A percentile compares a stretch with the other conserved stretches of the same genome.
Evolutionary conservation across 2,797 vertebrate genomes (phyloP).

Genomic region (Sitta carolinensis): DNA sequence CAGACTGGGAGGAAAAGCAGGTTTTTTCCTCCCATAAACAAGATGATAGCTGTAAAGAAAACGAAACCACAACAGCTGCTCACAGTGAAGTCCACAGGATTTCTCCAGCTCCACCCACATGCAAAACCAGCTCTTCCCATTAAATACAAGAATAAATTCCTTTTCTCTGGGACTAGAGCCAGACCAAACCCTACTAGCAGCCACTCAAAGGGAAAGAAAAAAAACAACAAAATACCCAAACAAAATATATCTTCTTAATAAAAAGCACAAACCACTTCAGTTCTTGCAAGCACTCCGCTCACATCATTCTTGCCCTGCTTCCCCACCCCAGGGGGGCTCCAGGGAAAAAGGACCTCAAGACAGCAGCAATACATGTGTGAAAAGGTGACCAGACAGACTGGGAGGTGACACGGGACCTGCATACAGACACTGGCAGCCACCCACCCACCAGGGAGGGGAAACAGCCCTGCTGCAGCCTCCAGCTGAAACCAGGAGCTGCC

Average conservation of each 20-base stretch:
- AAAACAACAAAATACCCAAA: neutral
- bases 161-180: neutral
- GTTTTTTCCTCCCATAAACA: neutral
- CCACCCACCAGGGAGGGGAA: fast-evolving
- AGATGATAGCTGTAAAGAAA: neutral
- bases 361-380: neutral
- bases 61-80: neutral
- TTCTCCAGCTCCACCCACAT: neutral
- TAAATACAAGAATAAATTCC: neutral
- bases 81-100: neutral
- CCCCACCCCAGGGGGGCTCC: neutral
- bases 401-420: neutral
- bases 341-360: neutral
- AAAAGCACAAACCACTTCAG: neutral
- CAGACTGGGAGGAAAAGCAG: neutral
- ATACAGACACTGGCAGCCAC: neutral
- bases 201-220: neutral
- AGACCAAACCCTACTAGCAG: constrained; percentile 1
- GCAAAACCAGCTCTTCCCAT: neutral
- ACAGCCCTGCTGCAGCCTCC: neutral
- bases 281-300: neutral
- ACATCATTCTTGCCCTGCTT: neutral
- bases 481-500: neutral
- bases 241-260: neutral
- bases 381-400: neutral